Evolutionary conservation across 2,888 invertebrate species (phyloP).

Genomic region (Trichacis sp.): DNA sequence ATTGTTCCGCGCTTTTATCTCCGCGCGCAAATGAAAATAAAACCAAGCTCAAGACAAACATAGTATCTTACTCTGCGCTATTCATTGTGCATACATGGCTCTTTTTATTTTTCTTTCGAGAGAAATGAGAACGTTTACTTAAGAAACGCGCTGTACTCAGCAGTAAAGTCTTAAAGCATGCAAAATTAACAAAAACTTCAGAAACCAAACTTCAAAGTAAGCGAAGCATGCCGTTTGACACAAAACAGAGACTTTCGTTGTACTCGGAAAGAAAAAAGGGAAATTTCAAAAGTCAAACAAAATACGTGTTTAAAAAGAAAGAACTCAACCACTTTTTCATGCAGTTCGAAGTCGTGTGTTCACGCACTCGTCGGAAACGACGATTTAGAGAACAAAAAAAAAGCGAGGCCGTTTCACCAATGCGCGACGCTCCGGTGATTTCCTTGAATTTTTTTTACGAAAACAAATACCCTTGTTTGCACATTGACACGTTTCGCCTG

Average conservation of each 20-base stretch:
- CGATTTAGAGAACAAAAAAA: neutral
- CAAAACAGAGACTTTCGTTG: constrained; percentile 7
- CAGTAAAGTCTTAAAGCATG: constrained; percentile 29
- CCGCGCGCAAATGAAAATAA: constrained; percentile 3
- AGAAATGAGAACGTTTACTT: constrained; percentile 29
- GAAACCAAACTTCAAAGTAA: constrained; percentile 5
- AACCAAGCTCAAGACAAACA: constrained; percentile 5
- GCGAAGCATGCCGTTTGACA: constrained; percentile 4
- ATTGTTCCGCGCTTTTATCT: neutral
- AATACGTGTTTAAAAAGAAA: neutral
- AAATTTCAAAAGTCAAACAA: neutral
- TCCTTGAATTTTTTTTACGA: neutral
- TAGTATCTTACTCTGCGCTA: neutral
- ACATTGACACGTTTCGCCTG: neutral
- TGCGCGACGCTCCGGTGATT: neutral
- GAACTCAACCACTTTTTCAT: constrained; percentile 1
- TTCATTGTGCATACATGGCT: constrained; percentile 23
- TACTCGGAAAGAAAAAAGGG: neutral
- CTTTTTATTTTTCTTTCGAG: constrained; percentile 20
- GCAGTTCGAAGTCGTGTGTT: neutral
- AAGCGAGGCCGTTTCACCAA: neutral
- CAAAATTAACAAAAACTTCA: constrained; percentile 20
- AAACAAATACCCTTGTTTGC: neutral
- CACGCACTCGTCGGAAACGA: neutral
- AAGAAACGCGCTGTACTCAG: constrained; percentile 34